Evolutionary conservation across 2,113 vertebrate genomes (phyloP).

Genomic region (Hippolais icterina): DNA sequence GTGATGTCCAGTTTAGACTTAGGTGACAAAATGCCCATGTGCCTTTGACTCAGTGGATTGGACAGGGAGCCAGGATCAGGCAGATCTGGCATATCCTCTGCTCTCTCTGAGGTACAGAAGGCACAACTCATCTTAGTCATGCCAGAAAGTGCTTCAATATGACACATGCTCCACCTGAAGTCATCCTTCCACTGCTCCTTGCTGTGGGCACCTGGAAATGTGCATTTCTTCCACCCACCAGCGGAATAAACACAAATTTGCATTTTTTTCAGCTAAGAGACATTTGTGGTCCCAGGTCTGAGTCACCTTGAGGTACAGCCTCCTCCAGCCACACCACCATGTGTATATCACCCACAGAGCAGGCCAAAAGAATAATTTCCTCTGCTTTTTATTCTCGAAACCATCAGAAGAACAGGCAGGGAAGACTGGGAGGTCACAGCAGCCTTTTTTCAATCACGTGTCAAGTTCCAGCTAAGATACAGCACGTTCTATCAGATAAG

Average conservation of each 20-base stretch:
- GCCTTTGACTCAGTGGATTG: background rate
- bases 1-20: background rate
- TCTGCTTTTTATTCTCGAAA: background rate
- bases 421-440: background rate
- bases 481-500: background rate
- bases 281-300: background rate
- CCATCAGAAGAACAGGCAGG: background rate
- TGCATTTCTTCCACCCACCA: background rate
- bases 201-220: background rate
- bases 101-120: background rate
- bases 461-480: background rate
- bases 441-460: background rate
- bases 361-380: background rate
- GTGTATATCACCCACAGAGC: accelerated
- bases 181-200: background rate
- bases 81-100: background rate
- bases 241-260: background rate
- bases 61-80: background rate
- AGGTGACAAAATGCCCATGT: background rate
- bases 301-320: accelerated
- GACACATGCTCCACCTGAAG: background rate
- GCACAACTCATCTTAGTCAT: background rate
- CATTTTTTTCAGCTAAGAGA: background rate
- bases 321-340: background rate
- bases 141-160: background rate